Percentiles rank a stretch among this genome's conserved stretches.
These are phyloP conservation scores for Danio choprae DNA, from an alignment of 2,797 vertebrate species.

Conservation along the genomic window DNA sequence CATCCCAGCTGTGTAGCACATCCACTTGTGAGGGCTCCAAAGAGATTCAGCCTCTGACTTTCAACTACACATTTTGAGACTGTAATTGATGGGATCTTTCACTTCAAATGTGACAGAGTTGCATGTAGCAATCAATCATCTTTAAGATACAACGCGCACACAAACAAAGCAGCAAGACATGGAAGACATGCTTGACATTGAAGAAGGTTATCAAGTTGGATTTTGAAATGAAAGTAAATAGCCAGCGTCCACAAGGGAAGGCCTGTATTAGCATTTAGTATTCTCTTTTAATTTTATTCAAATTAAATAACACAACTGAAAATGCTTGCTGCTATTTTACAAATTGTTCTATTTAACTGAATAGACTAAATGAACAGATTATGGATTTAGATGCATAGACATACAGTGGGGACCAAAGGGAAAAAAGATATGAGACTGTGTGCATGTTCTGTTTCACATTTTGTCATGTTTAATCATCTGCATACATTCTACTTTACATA, in stretches of 20 bases:
- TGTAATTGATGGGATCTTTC: conserved; percentile 52
- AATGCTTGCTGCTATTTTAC: neutral
- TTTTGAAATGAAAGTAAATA: neutral
- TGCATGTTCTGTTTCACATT: neutral
- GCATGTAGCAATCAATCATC: conserved; percentile 59
- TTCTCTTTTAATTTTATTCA: neutral
- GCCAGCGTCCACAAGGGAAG: neutral
- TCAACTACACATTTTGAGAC: conserved; percentile 47
- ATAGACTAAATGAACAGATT: neutral
- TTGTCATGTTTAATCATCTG: neutral
- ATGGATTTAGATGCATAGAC: neutral
- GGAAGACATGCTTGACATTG: conserved; percentile 6
- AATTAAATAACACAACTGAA: neutral
- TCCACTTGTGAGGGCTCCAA: conserved; percentile 8
- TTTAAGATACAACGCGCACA: conserved; percentile 35
- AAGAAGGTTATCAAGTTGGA: conserved; percentile 20
- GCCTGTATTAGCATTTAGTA: neutral
- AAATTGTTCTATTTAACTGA: neutral
- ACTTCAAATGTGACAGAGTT: conserved; percentile 51
- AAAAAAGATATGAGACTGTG: neutral
- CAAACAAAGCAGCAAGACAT: conserved; percentile 12
- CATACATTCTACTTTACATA: neutral
- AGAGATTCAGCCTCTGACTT: conserved; percentile 42
- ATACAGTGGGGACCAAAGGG: neutral
- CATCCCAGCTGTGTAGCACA: neutral